Evolutionary conservation across 1,140 invertebrate genomes (phyloP).

Genomic region (Conus betulinus): DNA sequence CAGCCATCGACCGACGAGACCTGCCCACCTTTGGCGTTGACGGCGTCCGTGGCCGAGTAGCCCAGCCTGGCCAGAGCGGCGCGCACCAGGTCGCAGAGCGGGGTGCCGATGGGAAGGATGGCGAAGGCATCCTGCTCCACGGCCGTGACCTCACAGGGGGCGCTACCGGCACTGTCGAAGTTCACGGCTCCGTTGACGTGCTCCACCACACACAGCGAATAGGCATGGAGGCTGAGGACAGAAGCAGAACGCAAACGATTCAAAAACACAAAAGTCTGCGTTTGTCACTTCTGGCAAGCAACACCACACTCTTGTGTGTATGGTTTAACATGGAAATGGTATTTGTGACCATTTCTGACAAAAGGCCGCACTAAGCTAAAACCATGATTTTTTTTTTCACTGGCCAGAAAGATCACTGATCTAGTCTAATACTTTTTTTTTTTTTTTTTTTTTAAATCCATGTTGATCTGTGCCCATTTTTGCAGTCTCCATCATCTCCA

Average conservation of each 20-base stretch:
- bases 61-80: conserved; percentile 87
- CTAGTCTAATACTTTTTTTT: too few relatives aligned
- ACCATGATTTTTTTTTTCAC: too few relatives aligned
- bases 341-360: too few relatives aligned
- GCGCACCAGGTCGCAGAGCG: conserved; percentile 88
- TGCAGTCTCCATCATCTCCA: too few relatives aligned
- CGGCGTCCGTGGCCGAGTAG: conserved; percentile 85
- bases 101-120: conserved; percentile 91
- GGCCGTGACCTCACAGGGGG: conserved; percentile 55
- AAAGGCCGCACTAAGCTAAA: too few relatives aligned
- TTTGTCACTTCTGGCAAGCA: too few relatives aligned
- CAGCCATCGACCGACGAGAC: too few relatives aligned
- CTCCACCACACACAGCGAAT: conserved; percentile 92
- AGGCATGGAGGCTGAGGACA: conserved; percentile 85
- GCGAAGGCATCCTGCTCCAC: conserved; percentile 94
- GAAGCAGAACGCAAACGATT: not conserved
- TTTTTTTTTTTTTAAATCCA: too few relatives aligned
- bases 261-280: not conserved
- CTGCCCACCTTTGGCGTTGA: conserved; percentile 85
- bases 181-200: conserved; percentile 59
- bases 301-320: too few relatives aligned
- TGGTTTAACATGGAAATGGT: too few relatives aligned
- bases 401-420: too few relatives aligned
- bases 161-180: conserved; percentile 52
- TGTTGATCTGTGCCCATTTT: too few relatives aligned